These are phyloP conservation scores for Cheirogaleus medius DNA, from an alignment of 2,113 vertebrate species.

Conservation along the genomic window DNA sequence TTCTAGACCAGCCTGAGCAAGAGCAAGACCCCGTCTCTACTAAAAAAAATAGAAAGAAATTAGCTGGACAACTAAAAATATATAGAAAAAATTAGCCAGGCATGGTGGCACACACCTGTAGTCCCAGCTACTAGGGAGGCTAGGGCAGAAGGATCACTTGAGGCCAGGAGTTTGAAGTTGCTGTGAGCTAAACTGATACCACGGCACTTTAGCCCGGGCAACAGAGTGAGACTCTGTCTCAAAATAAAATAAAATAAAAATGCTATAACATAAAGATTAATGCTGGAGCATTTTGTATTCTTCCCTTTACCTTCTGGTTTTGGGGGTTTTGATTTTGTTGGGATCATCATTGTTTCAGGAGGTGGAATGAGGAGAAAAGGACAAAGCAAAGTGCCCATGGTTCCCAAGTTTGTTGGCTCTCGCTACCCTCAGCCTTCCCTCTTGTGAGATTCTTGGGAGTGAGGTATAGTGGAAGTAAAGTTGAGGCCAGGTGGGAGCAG, in stretches of 20 bases:
- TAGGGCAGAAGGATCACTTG: too few species aligned
- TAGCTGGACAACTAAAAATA: too few species aligned
- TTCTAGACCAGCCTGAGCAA: too few species aligned
- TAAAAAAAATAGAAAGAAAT: too few species aligned
- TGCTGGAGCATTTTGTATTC: not conserved
- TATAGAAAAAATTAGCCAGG: too few species aligned
- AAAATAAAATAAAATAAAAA: not conserved
- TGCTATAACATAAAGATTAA: not conserved
- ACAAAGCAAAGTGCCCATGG: not conserved
- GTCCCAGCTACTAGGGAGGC: too few species aligned
- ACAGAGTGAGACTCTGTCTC: too few species aligned
- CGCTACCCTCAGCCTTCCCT: not conserved
- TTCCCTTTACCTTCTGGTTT: not conserved
- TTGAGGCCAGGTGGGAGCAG: not conserved
- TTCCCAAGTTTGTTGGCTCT: not conserved
- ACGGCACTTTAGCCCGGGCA: too few species aligned
- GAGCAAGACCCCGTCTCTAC: too few species aligned
- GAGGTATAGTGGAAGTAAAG: not conserved
- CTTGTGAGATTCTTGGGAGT: not conserved
- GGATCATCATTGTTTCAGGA: not conserved
- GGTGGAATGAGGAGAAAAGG: not conserved
- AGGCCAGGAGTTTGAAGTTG: too few species aligned
- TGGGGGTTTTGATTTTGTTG: not conserved
- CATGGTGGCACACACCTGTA: too few species aligned
- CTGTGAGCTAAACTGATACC: too few species aligned